Base-by-base conservation (phyloP, 1,140 invertebrate species). In the Hyles vespertilio region DNA sequence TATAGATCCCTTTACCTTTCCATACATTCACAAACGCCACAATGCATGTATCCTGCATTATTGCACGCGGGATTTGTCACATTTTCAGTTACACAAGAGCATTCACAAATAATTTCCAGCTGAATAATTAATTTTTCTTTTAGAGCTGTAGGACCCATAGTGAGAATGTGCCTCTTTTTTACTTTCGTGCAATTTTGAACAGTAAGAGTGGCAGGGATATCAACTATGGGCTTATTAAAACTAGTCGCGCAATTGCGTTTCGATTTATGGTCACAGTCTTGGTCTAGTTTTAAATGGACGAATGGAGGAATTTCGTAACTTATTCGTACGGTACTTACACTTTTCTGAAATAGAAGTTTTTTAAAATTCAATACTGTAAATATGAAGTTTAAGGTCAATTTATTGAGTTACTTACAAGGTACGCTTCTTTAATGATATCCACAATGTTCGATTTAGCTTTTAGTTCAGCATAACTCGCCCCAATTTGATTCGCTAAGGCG, bases 21-120 rank as follows among this genome's bases (percentile, higher is more conserved):
- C 5, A 40, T 5, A 77, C 95, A 96, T 44, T 90, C 89, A 70
- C 95, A 96, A 45, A 95, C 89, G 32, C 95, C 95, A 85, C 95
- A 96, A 63, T 93, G 91, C 44, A 91, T 88, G 34, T 81, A 91
- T 12, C 93, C 93, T 48, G 75, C 76, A 6, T 59, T 51, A 44
- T 77, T 89, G 67, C 93, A 94, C 55, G 73, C 63, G 3, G 91
- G 86, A 61, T 89, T 84, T 11, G 51, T 33, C 64, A 74, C 65
- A 64, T 83, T 84, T 69, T 90, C 89, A 44, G 87, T 91, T 34
- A 91, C 89, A 64, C 84, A 87, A 2, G 77, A 63, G 62, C 84
- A 87, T 51, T 73, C 10, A 82, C 95, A 97, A n/a, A 74, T 58
- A 12, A 73, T 56, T 50, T 79, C 65, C 12, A 87, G 46, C 34